Base-by-base conservation (phyloP, 2,797 vertebrate species). In the Melanotaenia pygmaea region DNA sequence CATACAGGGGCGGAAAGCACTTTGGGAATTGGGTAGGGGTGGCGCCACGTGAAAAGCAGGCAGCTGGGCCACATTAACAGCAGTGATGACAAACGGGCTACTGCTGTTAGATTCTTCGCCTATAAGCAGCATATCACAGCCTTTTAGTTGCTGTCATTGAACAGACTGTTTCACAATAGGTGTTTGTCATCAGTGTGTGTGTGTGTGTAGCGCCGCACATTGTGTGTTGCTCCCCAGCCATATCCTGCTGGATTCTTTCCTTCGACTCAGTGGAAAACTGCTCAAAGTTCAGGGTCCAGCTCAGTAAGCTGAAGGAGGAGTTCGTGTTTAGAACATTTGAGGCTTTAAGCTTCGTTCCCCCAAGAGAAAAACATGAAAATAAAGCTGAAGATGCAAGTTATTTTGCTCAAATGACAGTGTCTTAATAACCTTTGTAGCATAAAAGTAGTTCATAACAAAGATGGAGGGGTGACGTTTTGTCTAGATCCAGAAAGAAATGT, bases 281-380 rank as follows among this genome's bases (percentile, higher is more conserved):
- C 58, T 72, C 65, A 72, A 84, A 86, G 75, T 38, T 69, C 43
- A 50, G 66, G 61, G 62, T 57, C 82, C 90, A 90, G 82, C 82
- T 91, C 88, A 85, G 53, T 68, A 66, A 74, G 82, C 87, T 84
- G 77, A 74, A 74, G 72, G 80, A 87, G 86, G 88, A 90, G 87
- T 89, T 91, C 88, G 90, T 80, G 53, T 75, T 5, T n/a, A 85
- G 86, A 91, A 90, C 82, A 88, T 91, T 84, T 86, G 79, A 92
- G 76, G 65, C 81, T 83, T 86, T 87, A 64, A 76, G 76, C 71
- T 72, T 62, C 18, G 72, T 76, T 87, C 78, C 86, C 72, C 82
- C 43, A 56, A 66, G 59, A 79, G 75, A 79, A 74, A 82, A 85
- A 83, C 56, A 69, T 72, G 58, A 35, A 20, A 40, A 58, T 5